These are phyloP conservation scores for Chydorus sphaericus DNA, from an alignment of 2,888 invertebrate genomes.

Conservation along the genomic window DNA sequence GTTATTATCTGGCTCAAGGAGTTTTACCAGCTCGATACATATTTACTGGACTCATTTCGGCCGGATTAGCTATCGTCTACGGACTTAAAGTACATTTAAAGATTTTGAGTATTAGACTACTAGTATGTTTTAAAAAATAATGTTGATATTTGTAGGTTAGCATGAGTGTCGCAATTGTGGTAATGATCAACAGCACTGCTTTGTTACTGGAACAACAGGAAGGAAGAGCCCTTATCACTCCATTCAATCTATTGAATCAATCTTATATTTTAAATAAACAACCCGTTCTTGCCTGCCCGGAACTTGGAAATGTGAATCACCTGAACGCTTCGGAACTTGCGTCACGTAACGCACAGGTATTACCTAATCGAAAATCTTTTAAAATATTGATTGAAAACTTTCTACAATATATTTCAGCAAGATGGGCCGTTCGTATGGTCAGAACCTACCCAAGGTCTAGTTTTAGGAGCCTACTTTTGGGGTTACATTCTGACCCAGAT, in stretches of 20 bases:
- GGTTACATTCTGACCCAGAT: slow-evolving; percentile 69
- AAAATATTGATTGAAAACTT: not conserved
- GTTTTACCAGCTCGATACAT: slow-evolving; percentile 49
- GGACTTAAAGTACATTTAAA: slow-evolving; percentile 43
- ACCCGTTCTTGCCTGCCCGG: too few relatives aligned
- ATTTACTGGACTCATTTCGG: slow-evolving; percentile 52
- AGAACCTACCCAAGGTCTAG: slow-evolving; percentile 51
- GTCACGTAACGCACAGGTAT: too few relatives aligned
- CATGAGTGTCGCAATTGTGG: slow-evolving; percentile 66
- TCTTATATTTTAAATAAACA: too few relatives aligned
- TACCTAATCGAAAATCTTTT: too few relatives aligned
- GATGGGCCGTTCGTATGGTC: slow-evolving; percentile 66
- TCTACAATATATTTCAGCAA: slow-evolving; percentile 18
- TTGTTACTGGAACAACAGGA: too few relatives aligned
- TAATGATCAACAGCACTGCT: slow-evolving; percentile 72
- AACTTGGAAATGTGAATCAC: too few relatives aligned
- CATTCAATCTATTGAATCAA: too few relatives aligned
- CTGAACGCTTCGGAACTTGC: too few relatives aligned
- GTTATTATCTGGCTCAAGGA: too few relatives aligned
- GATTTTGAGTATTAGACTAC: not conserved
- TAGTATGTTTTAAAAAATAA: not conserved
- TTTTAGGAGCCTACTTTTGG: slow-evolving; percentile 73
- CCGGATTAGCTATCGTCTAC: slow-evolving; percentile 64
- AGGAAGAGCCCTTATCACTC: too few relatives aligned
- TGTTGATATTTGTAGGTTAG: slow-evolving; percentile 37